phyloP scores from a whole-genome alignment of 2,797 vertebrate genomes.

The Tinamus major region DNA sequence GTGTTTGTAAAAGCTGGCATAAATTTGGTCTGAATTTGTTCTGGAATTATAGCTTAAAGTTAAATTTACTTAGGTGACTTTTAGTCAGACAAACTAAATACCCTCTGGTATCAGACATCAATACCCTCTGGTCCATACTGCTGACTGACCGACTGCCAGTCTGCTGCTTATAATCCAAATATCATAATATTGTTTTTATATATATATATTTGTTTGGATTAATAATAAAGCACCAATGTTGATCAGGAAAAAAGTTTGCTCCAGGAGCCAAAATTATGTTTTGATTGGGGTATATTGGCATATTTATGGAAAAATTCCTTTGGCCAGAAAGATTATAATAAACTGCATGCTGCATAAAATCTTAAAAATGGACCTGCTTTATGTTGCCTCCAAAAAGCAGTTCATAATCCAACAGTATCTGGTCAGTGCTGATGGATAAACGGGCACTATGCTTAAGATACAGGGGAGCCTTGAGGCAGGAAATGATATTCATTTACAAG shows the following conservation, averaged over 20 bases:
- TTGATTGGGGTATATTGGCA: slow-evolving; percentile 28
- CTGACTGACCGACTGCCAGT: not conserved
- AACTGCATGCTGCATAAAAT: slow-evolving; percentile 36
- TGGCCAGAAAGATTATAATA: slow-evolving; percentile 35
- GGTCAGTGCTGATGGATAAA: slow-evolving; percentile 44
- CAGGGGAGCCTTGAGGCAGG: slow-evolving; percentile 42
- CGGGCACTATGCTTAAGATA: slow-evolving; percentile 22
- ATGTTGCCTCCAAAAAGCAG: slow-evolving; percentile 22
- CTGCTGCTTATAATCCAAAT: not conserved
- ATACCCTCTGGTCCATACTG: not conserved
- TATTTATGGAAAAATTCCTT: slow-evolving; percentile 51
- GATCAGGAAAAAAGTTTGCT: not conserved
- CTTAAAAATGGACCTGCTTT: slow-evolving; percentile 17
- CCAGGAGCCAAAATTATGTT: slow-evolving; percentile 29
- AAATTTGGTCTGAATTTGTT: not conserved
- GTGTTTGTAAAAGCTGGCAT: not conserved
- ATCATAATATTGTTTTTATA: not conserved
- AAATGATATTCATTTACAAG: slow-evolving; percentile 64
- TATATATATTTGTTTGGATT: slow-evolving; percentile 8
- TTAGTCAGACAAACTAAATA: not conserved
- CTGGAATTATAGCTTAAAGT: not conserved
- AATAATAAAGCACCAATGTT: slow-evolving; percentile 15
- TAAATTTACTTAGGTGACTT: not conserved
- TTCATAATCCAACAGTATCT: slow-evolving; percentile 40
- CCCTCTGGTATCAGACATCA: not conserved